Conservation (phyloP, 2,113 vertebrate genomes). For the Ceyx melanurus region DNA sequence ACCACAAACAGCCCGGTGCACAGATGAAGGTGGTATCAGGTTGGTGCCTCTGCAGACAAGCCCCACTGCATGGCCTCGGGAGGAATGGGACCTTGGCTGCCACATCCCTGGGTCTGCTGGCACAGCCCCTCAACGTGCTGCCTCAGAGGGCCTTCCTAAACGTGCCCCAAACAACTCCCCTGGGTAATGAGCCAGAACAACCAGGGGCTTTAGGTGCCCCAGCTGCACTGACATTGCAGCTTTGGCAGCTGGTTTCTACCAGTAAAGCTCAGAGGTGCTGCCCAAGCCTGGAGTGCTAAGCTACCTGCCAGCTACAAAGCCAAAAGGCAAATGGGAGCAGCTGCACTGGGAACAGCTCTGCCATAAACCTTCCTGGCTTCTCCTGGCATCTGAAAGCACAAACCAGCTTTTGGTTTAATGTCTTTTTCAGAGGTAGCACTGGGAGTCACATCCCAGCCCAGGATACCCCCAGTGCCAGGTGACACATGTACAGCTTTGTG, state of each 20-base stretch:
- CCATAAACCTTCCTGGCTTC: neutral
- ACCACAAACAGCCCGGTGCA: neutral
- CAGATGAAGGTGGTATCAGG: neutral
- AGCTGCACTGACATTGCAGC: neutral
- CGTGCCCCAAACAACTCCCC: neutral
- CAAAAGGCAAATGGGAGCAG: neutral
- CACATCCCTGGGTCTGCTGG: neutral
- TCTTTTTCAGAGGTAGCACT: neutral
- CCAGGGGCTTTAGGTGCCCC: neutral
- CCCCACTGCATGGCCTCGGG: too few species aligned
- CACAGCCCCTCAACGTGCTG: rapidly evolving
- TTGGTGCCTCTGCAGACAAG: neutral
- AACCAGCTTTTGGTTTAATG: neutral
- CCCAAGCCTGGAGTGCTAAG: neutral
- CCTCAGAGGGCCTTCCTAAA: neutral
- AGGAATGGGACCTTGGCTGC: neutral
- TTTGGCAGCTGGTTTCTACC: neutral
- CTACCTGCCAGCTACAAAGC: neutral
- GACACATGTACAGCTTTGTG: rapidly evolving
- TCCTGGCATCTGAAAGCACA: neutral
- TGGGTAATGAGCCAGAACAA: neutral
- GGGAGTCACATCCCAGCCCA: neutral
- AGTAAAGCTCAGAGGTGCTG: neutral
- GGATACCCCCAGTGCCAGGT: rapidly evolving
- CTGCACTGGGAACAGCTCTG: neutral